Conservation (phyloP, 2,797 vertebrate species). For the Falco columbarius region DNA sequence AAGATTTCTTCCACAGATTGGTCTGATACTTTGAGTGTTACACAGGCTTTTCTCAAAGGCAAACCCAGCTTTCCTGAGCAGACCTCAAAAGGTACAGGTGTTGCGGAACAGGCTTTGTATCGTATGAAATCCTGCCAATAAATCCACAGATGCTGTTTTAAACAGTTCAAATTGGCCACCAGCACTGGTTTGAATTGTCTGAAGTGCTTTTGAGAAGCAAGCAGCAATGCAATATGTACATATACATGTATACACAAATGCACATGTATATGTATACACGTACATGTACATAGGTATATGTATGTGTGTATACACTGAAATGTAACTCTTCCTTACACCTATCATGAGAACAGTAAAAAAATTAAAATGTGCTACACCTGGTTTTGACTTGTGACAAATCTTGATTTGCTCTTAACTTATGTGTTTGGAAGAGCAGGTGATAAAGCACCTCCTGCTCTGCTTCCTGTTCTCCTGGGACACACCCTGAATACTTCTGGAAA, state of each 20-base stretch:
- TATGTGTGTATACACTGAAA: background rate
- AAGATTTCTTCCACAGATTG: background rate
- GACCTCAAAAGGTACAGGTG: background rate
- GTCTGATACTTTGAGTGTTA: background rate
- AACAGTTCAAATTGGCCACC: background rate
- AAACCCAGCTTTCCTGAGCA: background rate
- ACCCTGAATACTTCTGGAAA: background rate
- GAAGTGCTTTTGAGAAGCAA: background rate
- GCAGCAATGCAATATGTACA: background rate
- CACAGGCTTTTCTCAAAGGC: background rate
- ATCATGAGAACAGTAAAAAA: background rate
- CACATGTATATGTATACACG: background rate
- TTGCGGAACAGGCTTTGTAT: background rate
- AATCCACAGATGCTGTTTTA: background rate
- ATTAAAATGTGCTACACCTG: background rate
- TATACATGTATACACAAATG: background rate
- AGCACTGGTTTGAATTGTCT: background rate
- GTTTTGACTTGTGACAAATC: background rate
- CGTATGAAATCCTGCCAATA: background rate
- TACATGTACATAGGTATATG: background rate
- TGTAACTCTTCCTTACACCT: background rate
- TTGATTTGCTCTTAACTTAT: background rate
- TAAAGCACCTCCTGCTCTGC: background rate
- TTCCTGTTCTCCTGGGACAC: background rate
- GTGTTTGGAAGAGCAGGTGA: background rate